Percentiles rank a stretch among this genome's conserved stretches.
These are phyloP conservation scores for Vulpes vulpes DNA, from an alignment of 2,113 vertebrate genomes.

Conservation along the genomic window DNA sequence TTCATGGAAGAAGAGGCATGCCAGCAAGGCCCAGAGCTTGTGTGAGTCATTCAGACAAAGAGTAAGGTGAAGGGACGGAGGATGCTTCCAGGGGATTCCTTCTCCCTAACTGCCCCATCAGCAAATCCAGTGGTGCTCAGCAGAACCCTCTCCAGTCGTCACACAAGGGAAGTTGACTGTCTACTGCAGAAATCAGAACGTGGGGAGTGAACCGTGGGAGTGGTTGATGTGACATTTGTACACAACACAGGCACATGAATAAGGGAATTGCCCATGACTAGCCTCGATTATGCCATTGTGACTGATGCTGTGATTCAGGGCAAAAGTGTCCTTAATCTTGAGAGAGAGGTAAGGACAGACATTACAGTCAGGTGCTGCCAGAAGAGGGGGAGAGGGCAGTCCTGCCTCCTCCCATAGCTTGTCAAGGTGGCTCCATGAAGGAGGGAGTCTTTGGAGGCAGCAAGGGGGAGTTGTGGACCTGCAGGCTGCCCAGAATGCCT, in stretches of 20 bases:
- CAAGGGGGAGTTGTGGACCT: neutral
- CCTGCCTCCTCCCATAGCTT: neutral
- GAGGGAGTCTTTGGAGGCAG: neutral
- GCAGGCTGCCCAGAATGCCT: neutral
- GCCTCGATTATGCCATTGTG: neutral
- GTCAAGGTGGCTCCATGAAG: neutral
- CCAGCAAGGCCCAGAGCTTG: neutral
- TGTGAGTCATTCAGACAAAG: neutral
- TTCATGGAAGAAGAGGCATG: neutral
- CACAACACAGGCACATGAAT: neutral
- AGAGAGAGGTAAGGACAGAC: neutral
- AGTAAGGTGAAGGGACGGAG: neutral
- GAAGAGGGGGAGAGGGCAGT: neutral
- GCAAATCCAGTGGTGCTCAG: accelerated
- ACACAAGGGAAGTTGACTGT: neutral
- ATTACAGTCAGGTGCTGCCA: neutral
- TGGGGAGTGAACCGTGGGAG: neutral
- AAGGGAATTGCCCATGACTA: neutral
- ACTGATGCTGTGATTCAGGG: neutral
- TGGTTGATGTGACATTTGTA: neutral
- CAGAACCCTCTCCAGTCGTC: accelerated
- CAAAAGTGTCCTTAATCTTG: neutral
- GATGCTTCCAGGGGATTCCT: neutral
- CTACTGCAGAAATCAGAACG: neutral
- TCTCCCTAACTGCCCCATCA: neutral